Percentiles rank a stretch among this genome's conserved stretches.
Evolutionary conservation across 2,797 vertebrate genomes (phyloP).

Genomic region (Vultur gryphus): DNA sequence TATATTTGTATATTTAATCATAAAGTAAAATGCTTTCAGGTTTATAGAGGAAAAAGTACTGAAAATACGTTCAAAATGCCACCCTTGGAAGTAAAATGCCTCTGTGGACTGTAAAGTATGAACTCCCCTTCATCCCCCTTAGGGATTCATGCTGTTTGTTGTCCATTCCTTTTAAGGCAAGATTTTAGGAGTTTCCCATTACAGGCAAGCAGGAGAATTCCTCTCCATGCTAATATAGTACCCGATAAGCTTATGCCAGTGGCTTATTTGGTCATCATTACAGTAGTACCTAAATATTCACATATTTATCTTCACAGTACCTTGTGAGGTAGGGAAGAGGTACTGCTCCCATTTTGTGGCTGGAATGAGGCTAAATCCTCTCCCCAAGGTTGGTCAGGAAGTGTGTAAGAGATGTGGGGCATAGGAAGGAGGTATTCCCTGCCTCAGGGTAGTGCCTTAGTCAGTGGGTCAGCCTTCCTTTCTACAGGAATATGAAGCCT

Average conservation of each 20-base stretch:
- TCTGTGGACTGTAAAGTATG: not conserved
- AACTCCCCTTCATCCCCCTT: not conserved
- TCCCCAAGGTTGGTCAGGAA: not conserved
- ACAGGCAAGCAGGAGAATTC: constrained; percentile 33
- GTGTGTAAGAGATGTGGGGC: not conserved
- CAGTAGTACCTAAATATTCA: constrained; percentile 16
- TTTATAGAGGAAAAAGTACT: not conserved
- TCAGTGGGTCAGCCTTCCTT: not conserved
- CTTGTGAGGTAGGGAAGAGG: not conserved
- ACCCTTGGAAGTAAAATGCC: not conserved
- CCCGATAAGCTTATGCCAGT: not conserved
- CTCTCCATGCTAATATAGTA: constrained; percentile 10
- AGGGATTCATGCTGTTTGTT: constrained; percentile 28
- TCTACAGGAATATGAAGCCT: not conserved
- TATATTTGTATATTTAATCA: not conserved
- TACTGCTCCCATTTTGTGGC: not conserved
- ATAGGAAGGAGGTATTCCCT: not conserved
- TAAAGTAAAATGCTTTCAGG: not conserved
- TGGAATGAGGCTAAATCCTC: not conserved
- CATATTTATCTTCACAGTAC: not conserved
- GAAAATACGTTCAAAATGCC: not conserved
- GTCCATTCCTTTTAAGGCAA: constrained; percentile 52
- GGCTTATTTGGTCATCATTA: constrained; percentile 14
- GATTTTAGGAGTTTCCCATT: constrained; percentile 49
- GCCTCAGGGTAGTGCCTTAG: not conserved